phyloP scores from a whole-genome alignment of 2,113 vertebrate genomes.

The Mohoua ochrocephala region DNA sequence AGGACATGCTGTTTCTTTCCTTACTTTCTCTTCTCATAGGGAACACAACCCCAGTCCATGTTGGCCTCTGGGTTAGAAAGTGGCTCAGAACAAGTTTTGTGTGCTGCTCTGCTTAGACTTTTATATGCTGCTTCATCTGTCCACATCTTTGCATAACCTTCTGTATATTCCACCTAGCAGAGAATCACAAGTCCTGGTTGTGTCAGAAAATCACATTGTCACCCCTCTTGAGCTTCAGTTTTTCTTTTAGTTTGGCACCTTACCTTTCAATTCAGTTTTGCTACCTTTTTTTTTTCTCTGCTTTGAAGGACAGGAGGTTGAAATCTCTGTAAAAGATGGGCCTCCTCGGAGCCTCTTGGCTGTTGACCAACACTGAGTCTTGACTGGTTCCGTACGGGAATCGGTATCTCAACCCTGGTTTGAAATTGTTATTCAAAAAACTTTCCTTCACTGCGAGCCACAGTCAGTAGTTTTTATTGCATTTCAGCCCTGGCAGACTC shows the following conservation, averaged over 20 bases:
- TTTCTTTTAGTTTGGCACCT: not conserved
- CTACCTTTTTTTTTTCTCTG: not conserved
- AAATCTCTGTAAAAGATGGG: not conserved
- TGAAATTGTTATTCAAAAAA: not conserved
- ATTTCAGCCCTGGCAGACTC: not conserved
- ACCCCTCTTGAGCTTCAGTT: not conserved
- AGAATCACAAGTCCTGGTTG: not conserved
- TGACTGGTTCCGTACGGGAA: not conserved
- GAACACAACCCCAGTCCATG: not conserved
- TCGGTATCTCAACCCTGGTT: not conserved
- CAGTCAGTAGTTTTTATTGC: not conserved
- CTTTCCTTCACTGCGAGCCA: not conserved
- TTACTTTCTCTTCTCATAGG: not conserved
- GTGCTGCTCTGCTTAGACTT: not conserved
- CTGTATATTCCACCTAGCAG: not conserved
- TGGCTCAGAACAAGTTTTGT: not conserved
- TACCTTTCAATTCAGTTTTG: not conserved
- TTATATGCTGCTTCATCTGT: rapidly evolving
- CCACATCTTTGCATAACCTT: not conserved
- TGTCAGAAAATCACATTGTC: rapidly evolving
- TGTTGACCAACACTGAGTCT: not conserved
- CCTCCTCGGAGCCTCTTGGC: not conserved
- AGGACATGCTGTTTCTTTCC: not conserved
- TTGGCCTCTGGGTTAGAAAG: not conserved
- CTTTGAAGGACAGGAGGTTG: not conserved